phyloP scores from a whole-genome alignment of 2,888 invertebrate genomes.

The Peribatodes rhomboidaria region DNA sequence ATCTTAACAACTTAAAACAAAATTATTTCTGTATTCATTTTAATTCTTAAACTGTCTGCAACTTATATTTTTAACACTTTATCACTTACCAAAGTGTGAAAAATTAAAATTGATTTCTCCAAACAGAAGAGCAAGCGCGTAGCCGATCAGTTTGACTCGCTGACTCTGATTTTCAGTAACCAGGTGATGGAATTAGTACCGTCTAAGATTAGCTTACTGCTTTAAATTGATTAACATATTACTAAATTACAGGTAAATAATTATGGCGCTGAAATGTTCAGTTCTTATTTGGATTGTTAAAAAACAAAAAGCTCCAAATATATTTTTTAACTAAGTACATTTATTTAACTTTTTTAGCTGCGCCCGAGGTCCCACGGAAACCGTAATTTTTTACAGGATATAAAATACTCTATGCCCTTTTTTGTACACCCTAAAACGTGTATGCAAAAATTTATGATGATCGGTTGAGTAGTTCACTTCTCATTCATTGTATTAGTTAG shows the following conservation, averaged over 20 bases:
- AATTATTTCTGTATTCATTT: too few species aligned
- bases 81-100: neutral
- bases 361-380: too few species aligned
- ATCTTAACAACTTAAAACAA: too few species aligned
- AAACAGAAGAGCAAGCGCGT: conserved; percentile 31
- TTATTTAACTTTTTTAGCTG: too few species aligned
- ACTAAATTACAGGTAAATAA: conserved; percentile 17
- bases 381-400: too few species aligned
- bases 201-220: conserved; percentile 32
- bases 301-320: neutral
- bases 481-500: too few species aligned
- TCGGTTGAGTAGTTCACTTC: too few species aligned
- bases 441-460: too few species aligned
- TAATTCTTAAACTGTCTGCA: neutral
- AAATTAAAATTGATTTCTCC: conserved; percentile 31
- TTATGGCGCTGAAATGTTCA: neutral
- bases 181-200: conserved; percentile 29
- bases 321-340: too few species aligned
- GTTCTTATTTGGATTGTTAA: conserved; percentile 6
- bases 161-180: conserved; percentile 31
- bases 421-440: too few species aligned
- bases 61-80: conserved; percentile 9
- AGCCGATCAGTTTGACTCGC: conserved; percentile 38
- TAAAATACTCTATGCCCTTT: too few species aligned
- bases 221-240: conserved; percentile 25